Base-by-base conservation (phyloP, 2,888 invertebrate species). In the Synanthedon myopaeformis region DNA sequence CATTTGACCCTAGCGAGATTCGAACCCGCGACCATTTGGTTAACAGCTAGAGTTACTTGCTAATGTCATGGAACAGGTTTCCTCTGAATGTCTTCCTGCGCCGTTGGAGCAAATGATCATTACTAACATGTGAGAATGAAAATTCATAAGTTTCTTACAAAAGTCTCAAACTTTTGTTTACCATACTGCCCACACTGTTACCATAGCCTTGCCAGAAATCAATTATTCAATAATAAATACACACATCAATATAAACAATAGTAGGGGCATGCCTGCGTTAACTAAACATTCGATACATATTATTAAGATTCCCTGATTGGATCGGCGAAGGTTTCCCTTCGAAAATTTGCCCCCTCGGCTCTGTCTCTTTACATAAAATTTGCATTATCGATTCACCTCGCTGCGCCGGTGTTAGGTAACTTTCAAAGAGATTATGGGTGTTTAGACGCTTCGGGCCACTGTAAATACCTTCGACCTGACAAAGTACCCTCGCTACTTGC, bases 351-450 rank as follows among this genome's bases (percentile, higher is more conserved):
- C 72, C 70, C 74, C 76, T 35, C 35, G 35, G 10, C 74, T 58
- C 66, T 71, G 74, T 72, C 72, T 74, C 81, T 81, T 81, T 79
- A 76, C 82, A 82, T 82, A 81, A 80, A 81, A 83, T 84, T 84
- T 80, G 78, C 83, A 82, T 83, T 81, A 83, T 82, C 81, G 82
- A 82, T 80, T 70, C 67, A 45, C 45, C 45, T 14, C 49, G 17
- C 8, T 64, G 61, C 62, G 58, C 56, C 60, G 62, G 66, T 64
- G 65, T 67, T 67, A 67, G 70, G 67, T 67, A 67, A 73, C 72
- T 74, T 70, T 59, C 41, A 66, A 74, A 75, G 73, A 77, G 75
- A 76, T 74, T 72, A 71, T 69, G 45, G 45, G 45, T 45, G 45
- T 45, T 67, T 66, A 65, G 65, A 28, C 12, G 63, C 60, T 63